These are phyloP conservation scores for Leptinotarsa undecemlineata DNA, from an alignment of 1,140 invertebrate species.

Conservation along the genomic window DNA sequence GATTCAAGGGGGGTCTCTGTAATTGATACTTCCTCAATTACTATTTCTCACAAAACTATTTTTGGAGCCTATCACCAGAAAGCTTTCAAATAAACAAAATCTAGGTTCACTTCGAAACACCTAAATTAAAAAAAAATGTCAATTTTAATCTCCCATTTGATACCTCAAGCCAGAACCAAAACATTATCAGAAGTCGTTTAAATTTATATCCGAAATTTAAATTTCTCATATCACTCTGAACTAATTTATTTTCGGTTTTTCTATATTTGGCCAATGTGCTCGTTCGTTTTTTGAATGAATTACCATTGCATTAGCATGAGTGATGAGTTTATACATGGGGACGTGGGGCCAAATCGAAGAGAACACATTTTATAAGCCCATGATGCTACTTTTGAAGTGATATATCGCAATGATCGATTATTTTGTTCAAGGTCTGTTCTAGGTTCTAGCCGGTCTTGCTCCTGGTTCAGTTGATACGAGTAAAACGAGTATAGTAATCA, in stretches of 20 bases:
- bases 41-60: no score
- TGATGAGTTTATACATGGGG: neutral
- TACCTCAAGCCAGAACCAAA: neutral
- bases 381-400: neutral
- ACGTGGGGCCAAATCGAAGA: neutral
- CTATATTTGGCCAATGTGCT: neutral
- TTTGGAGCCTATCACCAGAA: no score
- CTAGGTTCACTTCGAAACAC: no score
- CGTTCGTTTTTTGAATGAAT: neutral
- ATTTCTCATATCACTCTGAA: neutral
- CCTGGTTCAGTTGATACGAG: neutral
- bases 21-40: no score
- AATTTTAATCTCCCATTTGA: neutral
- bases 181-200: neutral
- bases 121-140: no score
- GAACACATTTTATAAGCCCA: neutral
- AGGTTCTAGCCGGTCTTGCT: neutral
- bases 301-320: neutral
- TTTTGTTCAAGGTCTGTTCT: neutral
- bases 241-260: neutral
- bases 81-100: no score
- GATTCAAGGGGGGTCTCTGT: no score
- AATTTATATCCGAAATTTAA: neutral
- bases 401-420: neutral
- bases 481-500: neutral